A percentile compares a stretch with the other conserved stretches of the same genome.
phyloP scores from a whole-genome alignment of 2,888 invertebrate genomes.

The Philereme transversata region DNA sequence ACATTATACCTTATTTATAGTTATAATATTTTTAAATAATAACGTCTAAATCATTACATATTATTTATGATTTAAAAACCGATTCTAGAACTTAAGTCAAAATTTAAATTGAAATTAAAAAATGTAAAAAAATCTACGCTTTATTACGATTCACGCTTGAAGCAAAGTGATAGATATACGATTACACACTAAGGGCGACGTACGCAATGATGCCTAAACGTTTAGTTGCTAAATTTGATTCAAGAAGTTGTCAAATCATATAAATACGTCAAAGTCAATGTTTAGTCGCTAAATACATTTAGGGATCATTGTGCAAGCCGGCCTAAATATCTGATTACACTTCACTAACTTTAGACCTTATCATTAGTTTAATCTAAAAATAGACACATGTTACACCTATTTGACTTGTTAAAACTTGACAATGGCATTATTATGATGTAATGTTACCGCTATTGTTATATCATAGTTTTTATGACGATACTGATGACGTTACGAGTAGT shows the following conservation, averaged over 20 bases:
- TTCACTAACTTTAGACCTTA: conserved; percentile 4
- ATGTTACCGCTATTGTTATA: conserved; percentile 28
- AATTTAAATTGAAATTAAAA: neutral
- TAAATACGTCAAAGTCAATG: no score
- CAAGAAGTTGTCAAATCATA: no score
- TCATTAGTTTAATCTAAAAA: conserved; percentile 27
- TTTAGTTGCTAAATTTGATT: no score
- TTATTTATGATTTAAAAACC: neutral
- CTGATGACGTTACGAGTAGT: conserved; percentile 7
- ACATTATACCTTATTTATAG: conserved; percentile 2
- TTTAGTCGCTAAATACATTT: no score
- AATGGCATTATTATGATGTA: conserved; percentile 26
- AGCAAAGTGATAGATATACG: no score
- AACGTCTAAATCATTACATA: neutral
- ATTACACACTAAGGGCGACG: no score
- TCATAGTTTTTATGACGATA: conserved; percentile 19
- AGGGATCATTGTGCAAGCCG: no score
- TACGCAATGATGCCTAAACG: no score
- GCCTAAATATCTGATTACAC: neutral
- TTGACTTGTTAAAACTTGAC: conserved; percentile 33
- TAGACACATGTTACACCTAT: conserved; percentile 30
- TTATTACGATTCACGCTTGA: no score
- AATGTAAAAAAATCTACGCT: no score
- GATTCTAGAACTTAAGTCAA: neutral
- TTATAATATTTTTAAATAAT: neutral